Conservation (phyloP, 1,140 invertebrate species). For the Habropoda laboriosa region DNA sequence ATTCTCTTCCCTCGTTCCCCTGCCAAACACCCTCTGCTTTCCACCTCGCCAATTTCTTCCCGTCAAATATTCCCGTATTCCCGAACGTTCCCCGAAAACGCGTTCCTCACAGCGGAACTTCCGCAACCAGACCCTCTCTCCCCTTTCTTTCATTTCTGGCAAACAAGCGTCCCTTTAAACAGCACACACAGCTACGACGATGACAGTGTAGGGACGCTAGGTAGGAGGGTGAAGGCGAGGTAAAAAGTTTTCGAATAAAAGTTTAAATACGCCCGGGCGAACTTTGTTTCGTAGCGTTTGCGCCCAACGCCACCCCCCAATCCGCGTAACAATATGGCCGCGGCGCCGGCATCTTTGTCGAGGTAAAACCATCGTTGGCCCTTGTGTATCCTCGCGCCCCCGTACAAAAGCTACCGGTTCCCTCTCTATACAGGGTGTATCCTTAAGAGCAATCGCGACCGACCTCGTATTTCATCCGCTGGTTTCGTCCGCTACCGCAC, state of each 20-base stretch:
- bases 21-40: not conserved
- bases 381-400: conserved; percentile 9
- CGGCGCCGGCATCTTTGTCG: conserved; percentile 68
- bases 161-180: conserved; percentile 58
- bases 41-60: not conserved
- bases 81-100: not conserved
- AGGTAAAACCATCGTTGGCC: conserved; percentile 60
- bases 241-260: conserved; percentile 81
- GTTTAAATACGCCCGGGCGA: conserved; percentile 76
- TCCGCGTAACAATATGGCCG: conserved; percentile 70
- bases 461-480: conserved; percentile 54
- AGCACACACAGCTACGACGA: conserved; percentile 8
- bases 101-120: not conserved
- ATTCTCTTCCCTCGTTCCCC: conserved; percentile 27
- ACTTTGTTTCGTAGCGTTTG: conserved; percentile 69
- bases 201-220: conserved; percentile 14
- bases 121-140: too few relatives aligned
- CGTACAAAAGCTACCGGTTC: conserved; percentile 25
- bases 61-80: conserved; percentile 13
- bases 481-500: conserved; percentile 16
- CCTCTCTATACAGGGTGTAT: conserved; percentile 19
- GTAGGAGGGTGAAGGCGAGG: not conserved
- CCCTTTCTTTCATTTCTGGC: conserved; percentile 39
- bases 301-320: not conserved
- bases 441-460: conserved; percentile 52